phyloP scores from a whole-genome alignment of 2,113 vertebrate species.

The Damaliscus lunatus region DNA sequence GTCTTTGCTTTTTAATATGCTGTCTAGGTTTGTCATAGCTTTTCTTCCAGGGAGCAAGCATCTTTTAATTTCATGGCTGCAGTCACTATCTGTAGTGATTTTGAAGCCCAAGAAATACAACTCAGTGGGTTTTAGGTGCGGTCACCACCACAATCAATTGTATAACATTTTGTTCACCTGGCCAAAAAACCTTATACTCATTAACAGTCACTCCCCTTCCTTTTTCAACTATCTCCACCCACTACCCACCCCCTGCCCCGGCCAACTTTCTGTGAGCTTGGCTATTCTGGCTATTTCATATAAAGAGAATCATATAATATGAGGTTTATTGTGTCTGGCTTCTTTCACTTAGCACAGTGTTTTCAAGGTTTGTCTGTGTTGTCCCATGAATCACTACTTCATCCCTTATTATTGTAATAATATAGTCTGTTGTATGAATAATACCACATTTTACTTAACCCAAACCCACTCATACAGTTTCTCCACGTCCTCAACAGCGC shows the following conservation, averaged over 20 bases:
- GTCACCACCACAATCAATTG: background rate
- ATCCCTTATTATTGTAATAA: background rate
- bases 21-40: background rate
- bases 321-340: background rate
- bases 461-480: background rate
- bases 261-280: background rate
- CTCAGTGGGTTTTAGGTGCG: background rate
- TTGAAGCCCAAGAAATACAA: background rate
- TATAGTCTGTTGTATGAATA: background rate
- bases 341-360: background rate
- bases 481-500: background rate
- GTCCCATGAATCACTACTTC: background rate
- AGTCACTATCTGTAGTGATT: background rate
- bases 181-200: background rate
- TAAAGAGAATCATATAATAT: background rate
- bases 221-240: background rate
- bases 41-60: background rate
- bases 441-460: background rate
- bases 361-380: background rate
- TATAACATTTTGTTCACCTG: background rate
- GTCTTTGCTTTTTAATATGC: background rate
- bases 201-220: background rate
- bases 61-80: background rate
- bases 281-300: background rate
- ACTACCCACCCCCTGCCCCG: fast-evolving